Evolutionary conservation across 2,113 vertebrate species (phyloP).

Genomic region (Tylochromis polylepis): DNA sequence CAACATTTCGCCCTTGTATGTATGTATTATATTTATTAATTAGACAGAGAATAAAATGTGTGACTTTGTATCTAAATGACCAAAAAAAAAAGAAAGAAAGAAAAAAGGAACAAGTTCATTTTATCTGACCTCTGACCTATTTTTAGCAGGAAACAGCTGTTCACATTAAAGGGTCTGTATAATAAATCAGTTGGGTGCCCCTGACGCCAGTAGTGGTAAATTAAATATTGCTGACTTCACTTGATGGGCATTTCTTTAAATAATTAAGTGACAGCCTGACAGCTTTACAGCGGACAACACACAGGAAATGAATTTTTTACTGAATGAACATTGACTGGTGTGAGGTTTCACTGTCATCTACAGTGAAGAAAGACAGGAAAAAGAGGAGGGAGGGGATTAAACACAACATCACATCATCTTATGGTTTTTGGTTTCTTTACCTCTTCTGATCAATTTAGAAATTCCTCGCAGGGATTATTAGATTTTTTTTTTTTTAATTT

Average conservation of each 20-base stretch:
- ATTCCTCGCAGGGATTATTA: not conserved
- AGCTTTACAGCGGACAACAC: slow-evolving; percentile 27
- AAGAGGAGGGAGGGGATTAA: not conserved
- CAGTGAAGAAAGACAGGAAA: not conserved
- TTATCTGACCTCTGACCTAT: slow-evolving; percentile 64
- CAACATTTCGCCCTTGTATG: not conserved
- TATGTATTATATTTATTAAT: not conserved
- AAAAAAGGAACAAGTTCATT: slow-evolving; percentile 47
- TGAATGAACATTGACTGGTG: slow-evolving; percentile 22
- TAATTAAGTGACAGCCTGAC: slow-evolving; percentile 60
- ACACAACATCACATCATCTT: not conserved
- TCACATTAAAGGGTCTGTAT: slow-evolving; percentile 58
- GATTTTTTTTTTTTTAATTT: fast-evolving
- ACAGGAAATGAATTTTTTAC: slow-evolving; percentile 63
- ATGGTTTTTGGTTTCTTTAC: not conserved
- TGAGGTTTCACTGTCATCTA: slow-evolving; percentile 50
- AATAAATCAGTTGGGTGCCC: slow-evolving; percentile 62
- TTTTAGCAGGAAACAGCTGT: slow-evolving; percentile 73
- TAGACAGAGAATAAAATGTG: not conserved
- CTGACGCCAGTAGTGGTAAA: slow-evolving; percentile 57
- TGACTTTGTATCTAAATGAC: slow-evolving; percentile 15
- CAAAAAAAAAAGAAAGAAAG: not conserved
- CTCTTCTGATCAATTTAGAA: not conserved
- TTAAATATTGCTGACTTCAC: slow-evolving; percentile 69
- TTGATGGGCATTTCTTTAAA: slow-evolving; percentile 63